phyloP scores from a whole-genome alignment of 2,797 vertebrate genomes.

The Lophotriccus pileatus region DNA sequence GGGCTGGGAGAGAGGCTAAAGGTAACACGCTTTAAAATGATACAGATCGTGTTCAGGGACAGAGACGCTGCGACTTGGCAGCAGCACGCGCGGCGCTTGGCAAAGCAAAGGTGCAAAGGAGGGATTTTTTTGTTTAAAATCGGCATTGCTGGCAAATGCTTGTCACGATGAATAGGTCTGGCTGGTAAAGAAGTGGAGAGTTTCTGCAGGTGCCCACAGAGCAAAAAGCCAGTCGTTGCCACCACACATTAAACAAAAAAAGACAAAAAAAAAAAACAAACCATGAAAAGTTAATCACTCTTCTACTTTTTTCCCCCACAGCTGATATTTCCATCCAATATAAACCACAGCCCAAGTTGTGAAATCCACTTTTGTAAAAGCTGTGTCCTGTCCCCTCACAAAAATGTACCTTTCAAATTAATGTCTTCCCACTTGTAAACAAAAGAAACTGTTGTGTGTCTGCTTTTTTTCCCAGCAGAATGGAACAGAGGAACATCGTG shows the following conservation, averaged over 20 bases:
- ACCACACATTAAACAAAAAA: not conserved
- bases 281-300: slow-evolving; percentile 20
- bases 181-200: not conserved
- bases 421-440: slow-evolving; percentile 42
- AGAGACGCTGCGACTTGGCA: slow-evolving; percentile 23
- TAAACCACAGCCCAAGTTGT: not conserved
- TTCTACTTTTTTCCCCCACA: not conserved
- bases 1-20: slow-evolving; percentile 51
- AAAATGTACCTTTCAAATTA: slow-evolving; percentile 38
- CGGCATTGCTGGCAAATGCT: not conserved
- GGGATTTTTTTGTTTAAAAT: slow-evolving; percentile 17
- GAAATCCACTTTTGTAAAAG: slow-evolving; percentile 4
- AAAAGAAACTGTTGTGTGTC: slow-evolving; percentile 50
- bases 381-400: slow-evolving; percentile 20
- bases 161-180: not conserved
- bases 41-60: slow-evolving; percentile 45
- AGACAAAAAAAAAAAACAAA: not conserved
- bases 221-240: not conserved
- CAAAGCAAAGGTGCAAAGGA: slow-evolving; percentile 42
- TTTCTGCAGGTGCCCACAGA: slow-evolving; percentile 14
- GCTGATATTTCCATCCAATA: not conserved
- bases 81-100: not conserved
- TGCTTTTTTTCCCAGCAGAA: slow-evolving; percentile 78
- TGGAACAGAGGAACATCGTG: slow-evolving; percentile 86
- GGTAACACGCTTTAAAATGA: slow-evolving; percentile 45